Percentiles rank a stretch among this genome's conserved stretches.
Evolutionary conservation across 2,113 vertebrate genomes (phyloP).

Genomic region (Halcyon malimbica): DNA sequence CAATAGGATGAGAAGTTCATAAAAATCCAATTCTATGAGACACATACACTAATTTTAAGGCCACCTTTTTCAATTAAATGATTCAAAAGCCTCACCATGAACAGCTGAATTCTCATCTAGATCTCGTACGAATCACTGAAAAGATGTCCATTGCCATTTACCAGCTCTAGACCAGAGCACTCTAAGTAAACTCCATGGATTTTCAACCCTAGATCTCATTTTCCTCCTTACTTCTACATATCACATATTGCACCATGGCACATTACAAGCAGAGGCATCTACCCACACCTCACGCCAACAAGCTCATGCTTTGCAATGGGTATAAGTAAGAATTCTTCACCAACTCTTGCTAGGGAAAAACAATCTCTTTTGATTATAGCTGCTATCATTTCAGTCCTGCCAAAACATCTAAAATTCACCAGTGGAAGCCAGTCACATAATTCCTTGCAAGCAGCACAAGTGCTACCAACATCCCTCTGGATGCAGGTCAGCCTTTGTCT

Average conservation of each 20-base stretch:
- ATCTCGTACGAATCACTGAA: background rate
- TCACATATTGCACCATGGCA: background rate
- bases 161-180: background rate
- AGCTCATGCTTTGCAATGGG: background rate
- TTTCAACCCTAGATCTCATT: background rate
- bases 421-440: background rate
- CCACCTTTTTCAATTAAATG: background rate
- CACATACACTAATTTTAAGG: background rate
- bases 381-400: background rate
- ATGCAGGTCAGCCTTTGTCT: background rate
- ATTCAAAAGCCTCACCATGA: background rate
- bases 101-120: background rate
- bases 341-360: background rate
- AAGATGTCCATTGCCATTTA: background rate
- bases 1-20: background rate
- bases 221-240: background rate
- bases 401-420: background rate
- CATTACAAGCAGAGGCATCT: background rate
- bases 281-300: background rate
- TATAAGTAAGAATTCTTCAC: background rate
- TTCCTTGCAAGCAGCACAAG: background rate
- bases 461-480: background rate
- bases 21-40: background rate
- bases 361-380: background rate
- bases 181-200: background rate